Conservation (phyloP, 2,888 invertebrate species). For the Megastigmus dorsalis region DNA sequence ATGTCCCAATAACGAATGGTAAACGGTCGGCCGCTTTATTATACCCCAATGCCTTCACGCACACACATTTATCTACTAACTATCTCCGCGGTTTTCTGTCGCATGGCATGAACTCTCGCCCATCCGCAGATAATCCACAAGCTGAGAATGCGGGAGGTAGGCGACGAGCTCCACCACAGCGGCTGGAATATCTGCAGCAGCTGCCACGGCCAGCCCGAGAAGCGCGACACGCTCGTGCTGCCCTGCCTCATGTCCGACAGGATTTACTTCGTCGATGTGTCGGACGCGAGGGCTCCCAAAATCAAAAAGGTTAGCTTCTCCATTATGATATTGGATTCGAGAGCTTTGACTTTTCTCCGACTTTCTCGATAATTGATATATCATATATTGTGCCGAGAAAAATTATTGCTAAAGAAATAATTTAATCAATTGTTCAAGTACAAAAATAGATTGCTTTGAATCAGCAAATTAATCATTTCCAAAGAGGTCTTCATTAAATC, state of each 20-base stretch:
- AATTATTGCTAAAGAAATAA: too few species aligned
- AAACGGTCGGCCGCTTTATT: too few species aligned
- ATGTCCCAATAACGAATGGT: too few species aligned
- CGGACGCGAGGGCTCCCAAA: conserved; percentile 82
- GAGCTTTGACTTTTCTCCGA: neutral
- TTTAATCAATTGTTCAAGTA: too few species aligned
- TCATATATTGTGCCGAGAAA: too few species aligned
- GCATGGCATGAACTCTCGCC: too few species aligned
- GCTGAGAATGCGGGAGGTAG: conserved; percentile 83
- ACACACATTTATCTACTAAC: neutral
- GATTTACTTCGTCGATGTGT: conserved; percentile 89
- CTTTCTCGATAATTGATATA: neutral
- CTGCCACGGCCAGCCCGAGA: conserved; percentile 79
- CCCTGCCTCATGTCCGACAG: conserved; percentile 89
- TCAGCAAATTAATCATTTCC: too few species aligned
- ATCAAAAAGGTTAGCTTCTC: conserved; percentile 80
- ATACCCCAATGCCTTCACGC: too few species aligned
- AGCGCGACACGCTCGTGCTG: conserved; percentile 86
- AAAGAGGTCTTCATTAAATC: too few species aligned
- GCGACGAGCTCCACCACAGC: conserved; percentile 95
- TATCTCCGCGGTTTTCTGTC: too few species aligned
- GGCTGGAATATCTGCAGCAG: conserved; percentile 99
- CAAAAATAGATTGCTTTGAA: too few species aligned
- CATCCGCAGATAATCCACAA: conserved; percentile 90
- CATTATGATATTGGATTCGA: too few species aligned